phyloP scores from a whole-genome alignment of 2,797 vertebrate genomes.

The Hypotaenidia okinawae region DNA sequence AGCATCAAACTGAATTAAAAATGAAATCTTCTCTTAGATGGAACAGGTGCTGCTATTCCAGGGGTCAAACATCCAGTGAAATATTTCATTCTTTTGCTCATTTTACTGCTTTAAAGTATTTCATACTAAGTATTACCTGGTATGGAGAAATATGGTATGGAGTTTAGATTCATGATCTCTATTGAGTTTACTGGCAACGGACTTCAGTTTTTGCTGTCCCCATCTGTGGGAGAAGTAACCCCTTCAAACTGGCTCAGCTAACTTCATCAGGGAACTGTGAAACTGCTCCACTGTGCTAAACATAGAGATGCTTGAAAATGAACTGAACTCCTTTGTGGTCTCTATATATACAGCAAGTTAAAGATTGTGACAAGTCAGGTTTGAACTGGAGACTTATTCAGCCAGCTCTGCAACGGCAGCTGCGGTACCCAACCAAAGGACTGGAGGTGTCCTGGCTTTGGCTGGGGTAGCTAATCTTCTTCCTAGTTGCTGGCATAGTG shows the following conservation, averaged over 20 bases:
- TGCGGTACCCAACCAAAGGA: not conserved
- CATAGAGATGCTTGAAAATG: not conserved
- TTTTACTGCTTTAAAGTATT: not conserved
- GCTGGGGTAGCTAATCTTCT: too few relatives aligned
- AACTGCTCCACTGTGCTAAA: not conserved
- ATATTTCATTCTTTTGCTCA: not conserved
- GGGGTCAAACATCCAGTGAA: not conserved
- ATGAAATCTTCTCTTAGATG: not conserved
- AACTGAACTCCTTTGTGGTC: not conserved
- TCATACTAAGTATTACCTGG: not conserved
- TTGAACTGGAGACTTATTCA: not conserved
- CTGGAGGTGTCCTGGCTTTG: not conserved
- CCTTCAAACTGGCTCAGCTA: not conserved
- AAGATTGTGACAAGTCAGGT: not conserved
- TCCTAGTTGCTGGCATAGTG: too few relatives aligned
- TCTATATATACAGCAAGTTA: not conserved
- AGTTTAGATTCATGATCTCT: not conserved
- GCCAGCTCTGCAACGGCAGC: not conserved
- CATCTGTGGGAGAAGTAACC: rapidly evolving
- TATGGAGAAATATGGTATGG: not conserved
- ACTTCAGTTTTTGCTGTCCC: not conserved
- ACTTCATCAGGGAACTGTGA: not conserved
- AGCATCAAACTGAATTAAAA: not conserved
- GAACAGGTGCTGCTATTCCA: not conserved
- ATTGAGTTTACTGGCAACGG: not conserved